These are phyloP conservation scores for Aradophagus sp. DNA, from an alignment of 1,140 invertebrate genomes.

Conservation along the genomic window DNA sequence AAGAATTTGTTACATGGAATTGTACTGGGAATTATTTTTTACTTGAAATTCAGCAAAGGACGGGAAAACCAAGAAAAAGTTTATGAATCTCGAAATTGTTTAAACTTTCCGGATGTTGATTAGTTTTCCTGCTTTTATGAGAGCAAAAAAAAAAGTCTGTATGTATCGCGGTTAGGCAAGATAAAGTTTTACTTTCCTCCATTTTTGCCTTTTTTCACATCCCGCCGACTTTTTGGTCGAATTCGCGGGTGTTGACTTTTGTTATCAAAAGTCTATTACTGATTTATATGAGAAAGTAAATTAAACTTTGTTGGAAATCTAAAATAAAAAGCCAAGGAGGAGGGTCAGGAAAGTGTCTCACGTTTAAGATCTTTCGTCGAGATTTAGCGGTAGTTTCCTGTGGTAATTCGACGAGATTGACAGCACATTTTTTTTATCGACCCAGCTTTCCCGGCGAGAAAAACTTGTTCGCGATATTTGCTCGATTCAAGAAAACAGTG, in stretches of 20 bases:
- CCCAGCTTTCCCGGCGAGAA: constrained; percentile 4
- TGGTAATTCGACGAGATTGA: constrained; percentile 37
- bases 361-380: too few relatives aligned
- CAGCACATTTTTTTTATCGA: constrained; percentile 28
- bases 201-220: too few relatives aligned
- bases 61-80: constrained; percentile 18
- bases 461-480: constrained; percentile 20
- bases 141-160: constrained; percentile 27
- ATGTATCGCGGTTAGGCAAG: constrained; percentile 28
- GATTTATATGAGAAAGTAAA: constrained; percentile 47
- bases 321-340: constrained; percentile 32
- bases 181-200: constrained; percentile 13
- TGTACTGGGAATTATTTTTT: constrained; percentile 7
- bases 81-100: constrained; percentile 43
- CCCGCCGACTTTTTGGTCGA: constrained; percentile 17
- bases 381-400: constrained; percentile 22
- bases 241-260: constrained; percentile 33
- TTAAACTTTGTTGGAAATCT: constrained; percentile 43
- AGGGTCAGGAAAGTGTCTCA: too few relatives aligned
- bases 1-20: constrained; percentile 28
- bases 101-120: constrained; percentile 48
- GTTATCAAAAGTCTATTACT: constrained; percentile 48
- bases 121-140: constrained; percentile 43
- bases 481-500: too few relatives aligned
- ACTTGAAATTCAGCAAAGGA: constrained; percentile 15